phyloP scores from a whole-genome alignment of 2,797 vertebrate genomes.

The Tenualosa thibaudeaui region DNA sequence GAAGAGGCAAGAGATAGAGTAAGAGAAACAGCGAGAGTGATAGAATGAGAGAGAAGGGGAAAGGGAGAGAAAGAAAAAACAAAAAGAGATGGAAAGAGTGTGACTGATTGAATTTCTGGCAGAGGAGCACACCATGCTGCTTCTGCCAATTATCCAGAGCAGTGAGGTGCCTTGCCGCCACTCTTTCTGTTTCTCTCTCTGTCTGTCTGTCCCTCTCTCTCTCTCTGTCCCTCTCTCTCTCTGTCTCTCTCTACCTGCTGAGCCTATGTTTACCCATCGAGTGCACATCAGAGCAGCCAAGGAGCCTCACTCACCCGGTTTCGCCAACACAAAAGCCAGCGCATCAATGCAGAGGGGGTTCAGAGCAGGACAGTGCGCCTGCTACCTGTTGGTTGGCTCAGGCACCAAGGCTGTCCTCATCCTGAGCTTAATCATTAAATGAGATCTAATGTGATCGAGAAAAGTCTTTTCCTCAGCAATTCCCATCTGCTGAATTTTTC shows the following conservation, averaged over 20 bases:
- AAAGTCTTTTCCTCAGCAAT: background rate
- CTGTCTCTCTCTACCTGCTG: background rate
- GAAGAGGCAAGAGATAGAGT: background rate
- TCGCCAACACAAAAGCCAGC: constrained; percentile 6
- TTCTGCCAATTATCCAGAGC: constrained; percentile 20
- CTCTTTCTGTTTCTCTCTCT: background rate
- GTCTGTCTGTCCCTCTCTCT: background rate
- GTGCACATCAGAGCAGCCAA: constrained; percentile 22
- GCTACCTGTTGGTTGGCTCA: background rate
- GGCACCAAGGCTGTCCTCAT: constrained; percentile 1
- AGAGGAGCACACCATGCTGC: background rate
- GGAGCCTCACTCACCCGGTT: background rate
- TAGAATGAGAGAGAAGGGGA: too few relatives aligned
- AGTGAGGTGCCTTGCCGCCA: background rate
- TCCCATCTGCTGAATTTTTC: background rate
- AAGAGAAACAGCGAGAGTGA: background rate
- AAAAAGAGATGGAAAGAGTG: background rate
- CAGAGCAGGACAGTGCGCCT: background rate
- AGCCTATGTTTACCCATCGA: background rate
- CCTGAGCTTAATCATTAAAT: background rate
- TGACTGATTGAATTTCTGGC: constrained; percentile 19
- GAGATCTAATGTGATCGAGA: background rate
- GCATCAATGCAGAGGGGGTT: background rate
- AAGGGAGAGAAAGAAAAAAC: background rate
- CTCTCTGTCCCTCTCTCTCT: background rate